Evolutionary conservation across 2,113 vertebrate genomes (phyloP), one percentile per base, ranked within the genome.

Genomic region (Egretta garzetta): DNA sequence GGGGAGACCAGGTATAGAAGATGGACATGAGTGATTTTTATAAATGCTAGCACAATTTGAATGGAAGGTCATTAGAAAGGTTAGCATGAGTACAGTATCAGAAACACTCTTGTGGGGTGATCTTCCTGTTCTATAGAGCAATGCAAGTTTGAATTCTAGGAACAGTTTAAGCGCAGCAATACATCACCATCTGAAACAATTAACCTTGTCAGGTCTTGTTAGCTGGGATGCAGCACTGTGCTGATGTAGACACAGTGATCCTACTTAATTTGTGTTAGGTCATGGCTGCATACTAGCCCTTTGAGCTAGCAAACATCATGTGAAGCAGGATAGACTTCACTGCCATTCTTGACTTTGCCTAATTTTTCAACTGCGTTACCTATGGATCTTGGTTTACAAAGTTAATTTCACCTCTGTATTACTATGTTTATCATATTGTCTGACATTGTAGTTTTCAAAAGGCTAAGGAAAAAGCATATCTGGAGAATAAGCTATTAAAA

Each of bases 141-240:
- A 39, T 18, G 30, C 7, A 62, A 80, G 33, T 70, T 62, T 86
- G 75, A 90, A n/a, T 88, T 90, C 75, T 95, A 83, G 45, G 59
- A 86, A 62, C 20, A 73, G 21, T 82, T 67, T 77, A 92, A 23
- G 45, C 80, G 49, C 53, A 83, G 66, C 53, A 56, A 8, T 70
- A 11, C 68, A 62, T 76, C 43, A 45, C 20, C 79, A 33, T 76
- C 79, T 76, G 67, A 76, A 86, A n/a, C 72, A 73, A 64, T 88
- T 90, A 88, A 88, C 66, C 82, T 95, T 86, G 85, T 88, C 94
- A 88, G 33, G 23, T 60, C 75, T 73, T 24, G 43, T 95, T 90
- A 88, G 53, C 75, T 83, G 93, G 86, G 75, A 56, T 73, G 62
- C 50, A 49, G 39, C 79, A 39, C 68, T 68, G 41, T 63, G 66